Conservation (phyloP, 35 echinoderm and acorn worm species). For the Nesometra sesokonis region DNA sequence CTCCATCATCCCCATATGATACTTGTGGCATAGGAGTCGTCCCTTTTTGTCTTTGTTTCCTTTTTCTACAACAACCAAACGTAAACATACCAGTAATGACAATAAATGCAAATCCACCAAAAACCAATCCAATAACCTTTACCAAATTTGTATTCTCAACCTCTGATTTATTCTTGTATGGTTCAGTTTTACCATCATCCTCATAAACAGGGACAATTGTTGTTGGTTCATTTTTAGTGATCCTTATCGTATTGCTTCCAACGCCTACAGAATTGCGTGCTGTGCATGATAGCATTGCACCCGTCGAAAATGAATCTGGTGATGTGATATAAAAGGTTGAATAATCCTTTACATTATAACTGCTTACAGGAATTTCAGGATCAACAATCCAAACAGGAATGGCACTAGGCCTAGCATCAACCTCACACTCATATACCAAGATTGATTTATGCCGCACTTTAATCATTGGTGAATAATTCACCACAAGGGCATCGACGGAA, state of each 20-base stretch:
- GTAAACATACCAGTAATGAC: neutral
- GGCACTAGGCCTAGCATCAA: neutral
- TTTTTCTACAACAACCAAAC: neutral
- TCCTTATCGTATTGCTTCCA: neutral
- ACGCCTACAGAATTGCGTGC: neutral
- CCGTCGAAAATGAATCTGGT: neutral
- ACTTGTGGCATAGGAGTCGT: neutral
- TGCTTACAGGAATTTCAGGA: neutral
- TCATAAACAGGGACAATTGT: neutral
- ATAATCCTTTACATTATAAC: neutral
- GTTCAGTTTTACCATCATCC: neutral
- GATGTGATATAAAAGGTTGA: neutral
- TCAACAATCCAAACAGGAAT: neutral
- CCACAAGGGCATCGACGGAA: neutral
- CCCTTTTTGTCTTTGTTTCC: neutral
- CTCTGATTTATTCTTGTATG: neutral
- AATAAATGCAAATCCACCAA: neutral
- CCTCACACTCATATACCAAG: neutral
- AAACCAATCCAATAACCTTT: neutral
- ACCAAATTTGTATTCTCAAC: neutral
- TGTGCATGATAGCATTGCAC: neutral
- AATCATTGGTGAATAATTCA: neutral
- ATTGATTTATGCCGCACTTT: neutral
- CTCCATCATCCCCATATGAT: neutral
- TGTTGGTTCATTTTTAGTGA: neutral